Base-by-base conservation (phyloP, 2,888 invertebrate species). In the Aplocera efformata region DNA sequence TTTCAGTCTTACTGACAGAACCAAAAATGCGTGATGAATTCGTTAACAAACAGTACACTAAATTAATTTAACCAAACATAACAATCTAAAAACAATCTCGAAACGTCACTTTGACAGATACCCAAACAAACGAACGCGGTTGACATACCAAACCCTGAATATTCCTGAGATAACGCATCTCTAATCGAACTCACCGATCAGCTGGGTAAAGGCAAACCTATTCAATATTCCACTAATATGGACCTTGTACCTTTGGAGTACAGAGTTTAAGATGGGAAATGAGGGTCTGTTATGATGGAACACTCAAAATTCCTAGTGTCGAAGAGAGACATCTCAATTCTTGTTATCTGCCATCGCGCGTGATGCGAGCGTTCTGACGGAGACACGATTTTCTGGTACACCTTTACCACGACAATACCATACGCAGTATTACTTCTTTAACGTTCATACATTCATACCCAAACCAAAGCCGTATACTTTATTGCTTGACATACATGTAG, bases 271-370 rank as follows among this genome's bases (percentile, higher is more conserved):
- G 33, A 26, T 25, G 26, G 20, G 33, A 10, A 27, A 21, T 32
- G 4, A 34, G 44, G 41, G 35, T 31, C 30, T 41, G 46, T 11
- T 25, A 38, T 46, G 46, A 44, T 51, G 47, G 34, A 58, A 32
- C 71, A 64, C 61, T 68, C 68, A 60, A 65, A 74, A 79, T 80
- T 73, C 77, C 71, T 60, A 59, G 66, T 72, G 75, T 72, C 67
- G 72, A 71, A 68, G 65, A 57, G 59, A 56, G 64, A 81, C 76
- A 75, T 74, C 80, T 84, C 82, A 82, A 84, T 84, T 70, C 76
- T 63, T 60, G 68, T 75, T 74, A 77, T 78, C 72, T 78, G 63
- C 60, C 63, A 70, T 75, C 72, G 72, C 46, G 48, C 55, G 50
- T 53, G 56, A 55, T 53, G 52, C 48, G 48, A 58, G 43, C 52